A percentile compares a stretch with the other conserved stretches of the same genome.
These are phyloP conservation scores for Anthophora plumipes DNA, from an alignment of 2,888 invertebrate genomes.

Conservation along the genomic window DNA sequence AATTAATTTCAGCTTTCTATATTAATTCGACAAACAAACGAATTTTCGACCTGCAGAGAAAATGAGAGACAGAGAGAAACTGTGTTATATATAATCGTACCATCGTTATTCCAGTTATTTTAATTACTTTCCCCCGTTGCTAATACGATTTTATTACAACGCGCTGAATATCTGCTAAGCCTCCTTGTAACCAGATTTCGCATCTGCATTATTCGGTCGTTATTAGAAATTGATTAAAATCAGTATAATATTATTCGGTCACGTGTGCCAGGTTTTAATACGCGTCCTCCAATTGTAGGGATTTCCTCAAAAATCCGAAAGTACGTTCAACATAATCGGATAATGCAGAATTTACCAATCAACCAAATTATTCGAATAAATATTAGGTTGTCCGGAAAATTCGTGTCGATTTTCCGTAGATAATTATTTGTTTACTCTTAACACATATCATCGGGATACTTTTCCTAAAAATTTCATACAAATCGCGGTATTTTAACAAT, in stretches of 20 bases:
- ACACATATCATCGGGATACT: too few species aligned
- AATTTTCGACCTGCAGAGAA: not conserved
- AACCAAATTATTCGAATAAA: too few species aligned
- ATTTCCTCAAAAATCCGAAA: not conserved
- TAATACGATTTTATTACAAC: constrained; percentile 18
- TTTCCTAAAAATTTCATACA: too few species aligned
- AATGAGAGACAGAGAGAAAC: not conserved
- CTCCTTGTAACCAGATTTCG: not conserved
- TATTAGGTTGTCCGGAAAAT: too few species aligned
- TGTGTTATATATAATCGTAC: not conserved
- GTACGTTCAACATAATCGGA: too few species aligned
- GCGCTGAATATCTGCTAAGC: not conserved
- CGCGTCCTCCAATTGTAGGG: not conserved
- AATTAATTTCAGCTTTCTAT: constrained; percentile 17
- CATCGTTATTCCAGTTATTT: constrained; percentile 3
- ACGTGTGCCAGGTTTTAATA: not conserved
- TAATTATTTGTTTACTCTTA: too few species aligned
- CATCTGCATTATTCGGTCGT: not conserved
- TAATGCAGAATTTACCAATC: too few species aligned
- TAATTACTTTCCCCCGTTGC: constrained; percentile 17
- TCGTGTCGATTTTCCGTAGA: too few species aligned
- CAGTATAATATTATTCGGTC: too few species aligned
- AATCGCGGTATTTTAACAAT: too few species aligned
- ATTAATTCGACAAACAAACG: constrained; percentile 19
- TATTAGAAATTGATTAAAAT: not conserved